These are phyloP conservation scores for Sinosuthora webbiana DNA, from an alignment of 2,113 vertebrate genomes.

Conservation along the genomic window DNA sequence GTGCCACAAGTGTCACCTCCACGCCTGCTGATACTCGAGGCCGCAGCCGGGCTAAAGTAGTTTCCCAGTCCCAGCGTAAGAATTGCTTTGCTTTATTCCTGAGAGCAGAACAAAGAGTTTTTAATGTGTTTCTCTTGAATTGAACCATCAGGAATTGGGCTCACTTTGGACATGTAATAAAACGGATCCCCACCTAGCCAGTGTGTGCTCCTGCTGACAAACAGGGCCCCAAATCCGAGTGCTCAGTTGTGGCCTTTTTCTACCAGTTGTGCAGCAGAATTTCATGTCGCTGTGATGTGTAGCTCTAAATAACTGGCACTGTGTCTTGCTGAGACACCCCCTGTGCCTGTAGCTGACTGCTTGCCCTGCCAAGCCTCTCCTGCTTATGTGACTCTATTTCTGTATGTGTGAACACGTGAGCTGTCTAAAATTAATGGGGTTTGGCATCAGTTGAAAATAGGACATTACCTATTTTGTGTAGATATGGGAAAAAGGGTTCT, in stretches of 20 bases:
- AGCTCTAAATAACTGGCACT: not conserved
- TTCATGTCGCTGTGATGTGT: not conserved
- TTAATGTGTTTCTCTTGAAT: not conserved
- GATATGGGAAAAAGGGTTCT: not conserved
- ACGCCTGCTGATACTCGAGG: constrained; percentile 88
- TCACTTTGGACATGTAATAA: not conserved
- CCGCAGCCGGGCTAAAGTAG: constrained; percentile 95
- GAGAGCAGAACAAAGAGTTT: not conserved
- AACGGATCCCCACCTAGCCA: not conserved
- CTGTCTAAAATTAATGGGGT: constrained; percentile 9
- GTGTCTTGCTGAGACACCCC: not conserved
- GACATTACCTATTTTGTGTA: not conserved
- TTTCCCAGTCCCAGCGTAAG: constrained; percentile 99
- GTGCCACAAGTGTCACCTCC: constrained; percentile 77
- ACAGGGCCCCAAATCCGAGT: not conserved
- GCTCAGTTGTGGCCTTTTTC: not conserved
- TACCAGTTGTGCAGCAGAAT: not conserved
- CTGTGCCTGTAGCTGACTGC: not conserved
- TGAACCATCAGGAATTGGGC: not conserved
- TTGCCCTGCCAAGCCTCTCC: constrained; percentile 26
- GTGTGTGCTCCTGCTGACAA: not conserved
- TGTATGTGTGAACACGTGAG: constrained; percentile 11
- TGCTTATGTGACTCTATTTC: constrained; percentile 36
- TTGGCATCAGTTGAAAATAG: not conserved
- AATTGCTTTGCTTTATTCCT: constrained; percentile 35